A percentile compares a stretch with the other conserved stretches of the same genome.
These are phyloP conservation scores for Papilio machaon DNA, from an alignment of 1,140 invertebrate genomes.

Conservation along the genomic window DNA sequence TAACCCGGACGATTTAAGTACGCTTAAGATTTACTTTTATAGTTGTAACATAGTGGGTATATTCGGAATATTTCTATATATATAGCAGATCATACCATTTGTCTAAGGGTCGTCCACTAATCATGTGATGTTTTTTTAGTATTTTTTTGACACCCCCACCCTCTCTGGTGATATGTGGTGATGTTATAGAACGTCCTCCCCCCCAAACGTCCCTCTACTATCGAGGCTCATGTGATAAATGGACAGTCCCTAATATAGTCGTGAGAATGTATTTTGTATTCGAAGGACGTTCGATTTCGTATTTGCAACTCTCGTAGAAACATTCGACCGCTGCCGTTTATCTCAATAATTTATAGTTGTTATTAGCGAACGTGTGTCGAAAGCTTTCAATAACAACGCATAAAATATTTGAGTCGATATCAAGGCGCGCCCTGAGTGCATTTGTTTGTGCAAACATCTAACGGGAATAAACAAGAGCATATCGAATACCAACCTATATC, in stretches of 20 bases:
- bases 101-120: no score
- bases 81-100: no score
- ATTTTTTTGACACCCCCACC: no score
- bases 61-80: no score
- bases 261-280: slow-evolving; percentile 20
- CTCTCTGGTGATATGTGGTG: no score
- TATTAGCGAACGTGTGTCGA: slow-evolving; percentile 53
- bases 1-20: slow-evolving; percentile 48
- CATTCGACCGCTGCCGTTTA: slow-evolving; percentile 40
- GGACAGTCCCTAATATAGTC: background rate
- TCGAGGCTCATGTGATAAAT: no score
- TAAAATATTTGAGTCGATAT: slow-evolving; percentile 55
- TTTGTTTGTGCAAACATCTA: slow-evolving; percentile 48
- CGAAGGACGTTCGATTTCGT: slow-evolving; percentile 30
- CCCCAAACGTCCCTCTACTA: no score
- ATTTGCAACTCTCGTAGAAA: slow-evolving; percentile 1
- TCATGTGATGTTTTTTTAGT: no score
- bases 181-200: no score
- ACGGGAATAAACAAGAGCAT: slow-evolving; percentile 11
- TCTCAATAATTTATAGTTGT: slow-evolving; percentile 43
- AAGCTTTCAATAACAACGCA: slow-evolving; percentile 52
- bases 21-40: background rate
- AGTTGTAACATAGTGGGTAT: background rate
- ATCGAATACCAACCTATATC: background rate
- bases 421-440: slow-evolving; percentile 58